Percentiles rank a stretch among this genome's conserved stretches.
phyloP scores from a whole-genome alignment of 2,113 vertebrate genomes.

The Campylomormyrus numenius region DNA sequence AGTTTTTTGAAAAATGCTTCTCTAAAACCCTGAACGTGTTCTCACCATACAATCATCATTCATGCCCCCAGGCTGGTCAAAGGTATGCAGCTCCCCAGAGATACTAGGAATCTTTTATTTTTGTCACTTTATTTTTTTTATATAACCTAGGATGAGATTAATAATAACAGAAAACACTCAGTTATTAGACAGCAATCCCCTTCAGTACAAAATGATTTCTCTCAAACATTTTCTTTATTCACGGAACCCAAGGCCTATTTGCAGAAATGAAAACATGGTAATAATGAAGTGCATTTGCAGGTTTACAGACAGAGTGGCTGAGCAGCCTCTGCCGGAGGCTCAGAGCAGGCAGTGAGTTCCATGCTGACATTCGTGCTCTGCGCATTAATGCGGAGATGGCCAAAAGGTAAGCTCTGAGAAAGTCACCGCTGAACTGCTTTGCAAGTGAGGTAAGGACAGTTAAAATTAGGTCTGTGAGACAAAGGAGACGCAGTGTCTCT shows the following conservation, averaged over 20 bases:
- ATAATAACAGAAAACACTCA: not conserved
- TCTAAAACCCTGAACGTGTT: not conserved
- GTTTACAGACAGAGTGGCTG: not conserved
- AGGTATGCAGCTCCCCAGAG: not conserved
- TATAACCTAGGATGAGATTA: not conserved
- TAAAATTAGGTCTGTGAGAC: slow-evolving; percentile 47
- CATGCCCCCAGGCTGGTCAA: not conserved
- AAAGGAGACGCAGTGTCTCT: slow-evolving; percentile 38
- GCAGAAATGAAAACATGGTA: slow-evolving; percentile 5
- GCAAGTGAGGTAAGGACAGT: slow-evolving; percentile 44
- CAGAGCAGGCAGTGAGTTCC: not conserved
- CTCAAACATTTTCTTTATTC: not conserved
- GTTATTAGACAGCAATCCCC: not conserved
- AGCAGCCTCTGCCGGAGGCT: not conserved
- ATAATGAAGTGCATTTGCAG: slow-evolving; percentile 9
- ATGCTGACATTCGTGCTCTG: not conserved
- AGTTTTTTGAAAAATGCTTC: not conserved
- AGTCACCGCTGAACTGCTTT: slow-evolving; percentile 7
- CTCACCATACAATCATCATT: not conserved
- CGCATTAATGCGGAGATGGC: not conserved
- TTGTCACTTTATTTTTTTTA: not conserved
- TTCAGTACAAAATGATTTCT: not conserved
- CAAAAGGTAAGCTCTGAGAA: not conserved
- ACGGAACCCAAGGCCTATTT: not conserved
- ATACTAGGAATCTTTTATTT: not conserved